Evolutionary conservation across 2,888 invertebrate species (phyloP), one percentile per base, ranked within the genome.

Genomic region (Dichetophora obliterata): DNA sequence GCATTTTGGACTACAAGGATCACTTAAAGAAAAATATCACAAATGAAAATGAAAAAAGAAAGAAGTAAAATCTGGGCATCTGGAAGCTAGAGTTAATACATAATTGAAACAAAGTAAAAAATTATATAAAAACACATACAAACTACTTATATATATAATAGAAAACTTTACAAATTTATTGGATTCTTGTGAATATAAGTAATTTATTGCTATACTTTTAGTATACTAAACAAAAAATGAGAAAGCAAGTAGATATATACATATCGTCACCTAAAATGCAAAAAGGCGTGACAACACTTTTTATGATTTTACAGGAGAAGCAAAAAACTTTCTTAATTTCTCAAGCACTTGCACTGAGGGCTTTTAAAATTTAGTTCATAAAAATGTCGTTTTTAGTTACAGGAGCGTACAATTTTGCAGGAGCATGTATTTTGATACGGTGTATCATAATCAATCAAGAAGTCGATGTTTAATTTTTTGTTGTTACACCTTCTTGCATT

Each of bases 1-100:
- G 95, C 86, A 99, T 99, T 91, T 93, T 96, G 85, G 93, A 94
- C 79, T 99, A 99, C 91, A 99, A 99, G 91, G 95, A 98, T 86
- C 95, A 96, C 88, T 92, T 99, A 81, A 96, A 97, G 87, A 93
- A 93, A 77, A 96, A 95, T 90, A 95, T 98, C 84, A 89, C 94
- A 66, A 95, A 95, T 76, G 89, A 88, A 43, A 86, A 85, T 77
- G 86, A 86, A 50, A 84, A 80, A 80, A 87, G 86, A 79, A 82
- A 82, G 75, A 82, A 83, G 80, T 83, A 82, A 81, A 50, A 48
- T 27, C 63, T 14, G 8, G 24, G 16, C 6, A 31, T 2, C 50
- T 50, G 24, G 68, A 68, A 24, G 50, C 68, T 68, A 68, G 43
- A 57, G 57, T 16, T 59, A 71, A 71, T 71, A 43, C 71, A 59